Evolutionary conservation across 2,797 vertebrate genomes (phyloP).

Genomic region (Steatocranus sp.): DNA sequence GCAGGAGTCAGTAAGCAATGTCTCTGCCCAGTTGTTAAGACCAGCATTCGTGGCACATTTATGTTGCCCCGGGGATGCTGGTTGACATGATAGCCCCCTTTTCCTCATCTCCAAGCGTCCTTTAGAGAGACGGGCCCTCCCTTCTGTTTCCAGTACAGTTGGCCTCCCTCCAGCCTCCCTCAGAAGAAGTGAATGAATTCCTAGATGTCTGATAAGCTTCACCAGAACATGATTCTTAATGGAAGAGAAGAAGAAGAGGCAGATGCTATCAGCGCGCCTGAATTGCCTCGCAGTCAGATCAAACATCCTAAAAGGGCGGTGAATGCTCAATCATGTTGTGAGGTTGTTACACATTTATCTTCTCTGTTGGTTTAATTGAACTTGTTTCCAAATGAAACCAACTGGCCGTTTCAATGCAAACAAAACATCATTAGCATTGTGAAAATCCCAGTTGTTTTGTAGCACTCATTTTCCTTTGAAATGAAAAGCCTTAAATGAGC

Average conservation of each 20-base stretch:
- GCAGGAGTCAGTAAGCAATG: slow-evolving; percentile 48
- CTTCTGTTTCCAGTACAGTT: slow-evolving; percentile 54
- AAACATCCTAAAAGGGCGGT: slow-evolving; percentile 54
- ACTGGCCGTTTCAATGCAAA: slow-evolving; percentile 48
- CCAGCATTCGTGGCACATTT: slow-evolving; percentile 65
- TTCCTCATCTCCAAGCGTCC: slow-evolving; percentile 36
- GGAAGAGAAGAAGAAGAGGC: slow-evolving; percentile 62
- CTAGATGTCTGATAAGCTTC: slow-evolving; percentile 72
- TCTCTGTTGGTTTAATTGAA: slow-evolving; percentile 58
- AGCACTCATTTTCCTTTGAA: slow-evolving; percentile 28
- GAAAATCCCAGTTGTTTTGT: slow-evolving; percentile 32
- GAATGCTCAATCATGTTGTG: slow-evolving; percentile 46
- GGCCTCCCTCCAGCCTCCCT: slow-evolving; percentile 55
- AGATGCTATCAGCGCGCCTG: slow-evolving; percentile 63
- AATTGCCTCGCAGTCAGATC: slow-evolving; percentile 60
- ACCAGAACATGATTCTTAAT: slow-evolving; percentile 70
- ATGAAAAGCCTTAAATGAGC: slow-evolving; percentile 43
- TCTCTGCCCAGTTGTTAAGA: slow-evolving; percentile 66
- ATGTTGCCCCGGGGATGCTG: slow-evolving; percentile 52
- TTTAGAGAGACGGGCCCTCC: slow-evolving; percentile 48
- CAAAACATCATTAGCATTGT: slow-evolving; percentile 56
- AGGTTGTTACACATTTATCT: slow-evolving; percentile 52
- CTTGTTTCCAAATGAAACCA: slow-evolving; percentile 56
- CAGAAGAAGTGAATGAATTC: slow-evolving; percentile 69
- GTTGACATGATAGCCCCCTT: slow-evolving; percentile 51